Evolutionary conservation across 2,888 invertebrate genomes (phyloP), one percentile per base, ranked within the genome.

Genomic region (Electrophaes corylata): DNA sequence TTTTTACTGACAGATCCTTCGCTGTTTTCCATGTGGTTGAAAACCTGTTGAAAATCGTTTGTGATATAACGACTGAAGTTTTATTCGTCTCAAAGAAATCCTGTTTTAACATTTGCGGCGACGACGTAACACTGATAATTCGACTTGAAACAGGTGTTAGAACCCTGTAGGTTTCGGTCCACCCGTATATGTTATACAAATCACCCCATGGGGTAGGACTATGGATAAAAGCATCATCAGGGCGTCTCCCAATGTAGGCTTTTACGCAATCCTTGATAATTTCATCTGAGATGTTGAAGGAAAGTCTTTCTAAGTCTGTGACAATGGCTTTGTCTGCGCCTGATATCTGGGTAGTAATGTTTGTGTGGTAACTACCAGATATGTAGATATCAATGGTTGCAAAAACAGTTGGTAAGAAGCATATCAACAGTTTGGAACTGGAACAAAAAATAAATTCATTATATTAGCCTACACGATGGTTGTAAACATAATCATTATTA

Each of bases 151-250:
- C 37, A 2, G 60, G 60, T 51, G 10, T 60, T 1, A 60, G 8
- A 2, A 60, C 8, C 12, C 60, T 51, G 23, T 60, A 60, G 1
- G 55, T 43, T 39, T 41, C 51, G 0, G 46, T 47, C 64, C 75
- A 75, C 16, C 66, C 66, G 53, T 70, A 69, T 1, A 40, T 52
- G 11, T 49, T 55, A 44, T 70, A 75, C 2, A 76, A 41, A 48
- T 74, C 69, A 0, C 66, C 66, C 72, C 73, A 74, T 0, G 73
- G 73, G 0, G 74, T 76, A 0, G 72, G 71, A 12, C 65, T 60
- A 5, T 56, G 54, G 10, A 71, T 18, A 12, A 41, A 64, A 0
- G 39, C 54, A 11, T 62, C 62, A 10, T 57, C 46, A 2, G 64
- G 64, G 0, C 40, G 29, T 0, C 51, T 39, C 0, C 64, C 64